Evolutionary conservation across 2,113 vertebrate genomes (phyloP), one percentile per base, ranked within the genome.

Genomic region (Eurystomus gularis): DNA sequence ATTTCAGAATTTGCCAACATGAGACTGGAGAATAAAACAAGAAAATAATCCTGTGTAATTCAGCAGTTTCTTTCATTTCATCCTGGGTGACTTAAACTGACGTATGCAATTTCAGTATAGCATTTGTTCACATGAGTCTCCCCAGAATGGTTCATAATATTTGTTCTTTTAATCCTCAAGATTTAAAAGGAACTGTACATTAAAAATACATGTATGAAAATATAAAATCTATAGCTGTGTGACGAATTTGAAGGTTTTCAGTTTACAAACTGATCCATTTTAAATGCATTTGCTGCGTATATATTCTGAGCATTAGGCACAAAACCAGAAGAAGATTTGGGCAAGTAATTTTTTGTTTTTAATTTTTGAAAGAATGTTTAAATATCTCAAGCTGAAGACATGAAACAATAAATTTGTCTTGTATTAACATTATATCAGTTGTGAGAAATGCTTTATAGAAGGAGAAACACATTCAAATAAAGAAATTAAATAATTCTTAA

Each of bases 51-150:
- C 28, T 17, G 3, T 31, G 7, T 21, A 79, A 60, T 46, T 90
- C 35, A 60, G 11, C 40, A 37, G 7, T 64, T 64, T 93, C 35
- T 71, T 81, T 35, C 10, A n/a, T 81, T 95, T 83, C 10, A 6
- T 62, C 35, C 7, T 46, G 5, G 21, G 46, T 49, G 19, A 60
- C 5, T 51, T 46, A 33, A 85, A 9, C 4, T 64, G 19, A 55
- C 4, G 26, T 10, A 13, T 0, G 3, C 0, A 0, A 46, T 68
- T 86, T 92, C 24, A 51, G 7, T 49, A 37, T 25, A 62, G 7
- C 1, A 79, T 69, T 82, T 77, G 6, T 64, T 87, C 55, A 29
- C 8, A 14, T n/a, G 3, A 35, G 4, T 71, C 3, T n/a, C 35
- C 10, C 9, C 12, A 5, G 58, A 86, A 26, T 10, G 10, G 11